Evolutionary conservation across 1,140 invertebrate species (phyloP).

Genomic region (Stegodyphus dumicola): DNA sequence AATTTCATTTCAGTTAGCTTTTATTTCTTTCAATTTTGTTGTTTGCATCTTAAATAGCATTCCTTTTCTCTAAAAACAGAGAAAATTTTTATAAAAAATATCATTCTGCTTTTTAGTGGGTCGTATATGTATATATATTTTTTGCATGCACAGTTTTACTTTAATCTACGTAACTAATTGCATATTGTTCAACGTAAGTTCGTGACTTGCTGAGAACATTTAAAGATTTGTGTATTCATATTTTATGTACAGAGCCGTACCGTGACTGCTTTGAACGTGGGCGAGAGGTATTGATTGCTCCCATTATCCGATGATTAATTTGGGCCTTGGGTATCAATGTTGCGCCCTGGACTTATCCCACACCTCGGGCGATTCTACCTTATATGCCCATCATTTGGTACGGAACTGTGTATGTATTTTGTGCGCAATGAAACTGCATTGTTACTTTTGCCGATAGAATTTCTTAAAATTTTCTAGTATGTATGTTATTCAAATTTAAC

Average conservation of each 20-base stretch:
- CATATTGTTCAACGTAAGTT: background rate
- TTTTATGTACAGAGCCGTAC: conserved; percentile 35
- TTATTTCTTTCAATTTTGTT: too few species aligned
- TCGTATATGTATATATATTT: too few species aligned
- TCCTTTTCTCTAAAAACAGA: too few species aligned
- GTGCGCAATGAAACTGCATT: background rate
- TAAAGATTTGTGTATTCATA: background rate
- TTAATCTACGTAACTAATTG: background rate
- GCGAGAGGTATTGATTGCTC: conserved; percentile 3
- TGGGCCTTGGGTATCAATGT: conserved; percentile 10
- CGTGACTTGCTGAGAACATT: conserved; percentile 30
- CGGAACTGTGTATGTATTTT: conserved; percentile 3
- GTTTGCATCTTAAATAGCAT: too few species aligned
- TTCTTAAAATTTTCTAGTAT: too few species aligned
- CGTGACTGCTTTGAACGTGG: conserved; percentile 43
- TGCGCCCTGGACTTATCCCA: background rate
- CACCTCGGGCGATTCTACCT: background rate
- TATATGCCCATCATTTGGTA: conserved; percentile 11
- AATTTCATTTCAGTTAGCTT: too few species aligned
- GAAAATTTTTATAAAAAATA: too few species aligned
- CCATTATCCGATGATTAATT: background rate
- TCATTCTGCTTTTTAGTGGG: too few species aligned
- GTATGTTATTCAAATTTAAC: too few species aligned
- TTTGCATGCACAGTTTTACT: too few species aligned
- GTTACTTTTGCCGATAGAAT: background rate